Conservation (phyloP, 2,888 invertebrate genomes). For the Magallana nippona region DNA sequence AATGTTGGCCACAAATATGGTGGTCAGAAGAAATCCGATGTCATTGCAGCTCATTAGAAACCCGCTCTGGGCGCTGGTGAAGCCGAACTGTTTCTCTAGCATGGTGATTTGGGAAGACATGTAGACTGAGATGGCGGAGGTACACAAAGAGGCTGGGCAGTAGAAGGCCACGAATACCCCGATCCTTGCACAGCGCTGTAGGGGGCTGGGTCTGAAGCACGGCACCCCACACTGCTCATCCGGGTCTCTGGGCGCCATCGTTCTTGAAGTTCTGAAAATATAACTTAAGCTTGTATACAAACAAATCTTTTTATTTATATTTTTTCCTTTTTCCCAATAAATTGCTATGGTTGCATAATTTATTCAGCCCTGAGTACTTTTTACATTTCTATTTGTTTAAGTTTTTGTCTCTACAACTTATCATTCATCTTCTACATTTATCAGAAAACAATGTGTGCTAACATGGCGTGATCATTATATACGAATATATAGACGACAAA, state of each 20-base stretch:
- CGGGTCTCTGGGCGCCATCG: background rate
- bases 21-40: constrained; percentile 66
- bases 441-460: too few relatives aligned
- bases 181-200: constrained; percentile 58
- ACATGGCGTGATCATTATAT: too few relatives aligned
- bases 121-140: constrained; percentile 59
- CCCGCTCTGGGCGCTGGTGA: constrained; percentile 68
- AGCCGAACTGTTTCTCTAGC: constrained; percentile 69
- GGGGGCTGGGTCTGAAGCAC: constrained; percentile 48
- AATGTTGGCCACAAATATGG: constrained; percentile 59
- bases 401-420: too few relatives aligned
- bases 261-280: too few relatives aligned
- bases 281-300: too few relatives aligned
- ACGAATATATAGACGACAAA: too few relatives aligned
- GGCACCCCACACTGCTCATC: constrained; percentile 61
- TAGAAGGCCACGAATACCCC: constrained; percentile 54
- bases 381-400: too few relatives aligned
- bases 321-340: too few relatives aligned
- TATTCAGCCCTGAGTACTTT: too few relatives aligned
- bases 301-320: too few relatives aligned
- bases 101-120: constrained; percentile 66
- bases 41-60: constrained; percentile 71
- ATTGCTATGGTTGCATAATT: too few relatives aligned
- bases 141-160: constrained; percentile 57
- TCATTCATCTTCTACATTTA: too few relatives aligned